Percentiles rank a stretch among this genome's conserved stretches.
These are phyloP conservation scores for Euzophera pinguis DNA, from an alignment of 2,888 invertebrate species.

Conservation along the genomic window DNA sequence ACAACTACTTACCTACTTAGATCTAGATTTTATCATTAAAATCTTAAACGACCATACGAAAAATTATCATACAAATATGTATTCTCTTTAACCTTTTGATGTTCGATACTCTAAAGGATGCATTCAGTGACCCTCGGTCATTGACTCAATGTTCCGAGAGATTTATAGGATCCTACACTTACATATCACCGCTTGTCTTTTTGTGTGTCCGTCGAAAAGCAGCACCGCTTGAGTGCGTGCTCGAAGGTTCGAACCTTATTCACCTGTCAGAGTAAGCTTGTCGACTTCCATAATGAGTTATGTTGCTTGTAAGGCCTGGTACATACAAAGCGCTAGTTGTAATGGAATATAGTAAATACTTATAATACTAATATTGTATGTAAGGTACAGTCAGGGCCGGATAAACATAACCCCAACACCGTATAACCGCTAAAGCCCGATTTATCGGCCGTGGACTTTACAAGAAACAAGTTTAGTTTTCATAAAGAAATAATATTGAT, in stretches of 20 bases:
- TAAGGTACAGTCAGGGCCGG: too few species aligned
- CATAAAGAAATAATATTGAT: too few species aligned
- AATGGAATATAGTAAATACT: not conserved
- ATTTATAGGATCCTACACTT: conserved; percentile 4
- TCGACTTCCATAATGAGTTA: conserved; percentile 3
- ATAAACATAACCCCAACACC: too few species aligned
- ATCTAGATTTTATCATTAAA: too few species aligned
- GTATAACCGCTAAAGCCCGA: too few species aligned
- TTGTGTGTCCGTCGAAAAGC: conserved; percentile 22
- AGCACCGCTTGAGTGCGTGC: conserved; percentile 21
- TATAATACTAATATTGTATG: too few species aligned
- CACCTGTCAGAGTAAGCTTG: conserved; percentile 25
- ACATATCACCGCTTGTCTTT: conserved; percentile 18
- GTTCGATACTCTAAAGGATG: not conserved
- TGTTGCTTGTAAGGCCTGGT: not conserved
- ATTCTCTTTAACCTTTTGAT: not conserved
- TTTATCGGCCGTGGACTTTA: too few species aligned
- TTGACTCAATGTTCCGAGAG: conserved; percentile 2
- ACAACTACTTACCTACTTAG: too few species aligned
- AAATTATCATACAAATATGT: too few species aligned
- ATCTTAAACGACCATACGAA: too few species aligned
- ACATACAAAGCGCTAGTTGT: not conserved
- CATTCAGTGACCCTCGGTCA: conserved; percentile 12
- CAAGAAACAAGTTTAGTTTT: too few species aligned
- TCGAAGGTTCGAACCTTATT: conserved; percentile 19